Percentiles rank a stretch among this genome's conserved stretches.
Conservation (phyloP, 35 echinoderm and acorn worm species). For the Amphiura filiformis region DNA sequence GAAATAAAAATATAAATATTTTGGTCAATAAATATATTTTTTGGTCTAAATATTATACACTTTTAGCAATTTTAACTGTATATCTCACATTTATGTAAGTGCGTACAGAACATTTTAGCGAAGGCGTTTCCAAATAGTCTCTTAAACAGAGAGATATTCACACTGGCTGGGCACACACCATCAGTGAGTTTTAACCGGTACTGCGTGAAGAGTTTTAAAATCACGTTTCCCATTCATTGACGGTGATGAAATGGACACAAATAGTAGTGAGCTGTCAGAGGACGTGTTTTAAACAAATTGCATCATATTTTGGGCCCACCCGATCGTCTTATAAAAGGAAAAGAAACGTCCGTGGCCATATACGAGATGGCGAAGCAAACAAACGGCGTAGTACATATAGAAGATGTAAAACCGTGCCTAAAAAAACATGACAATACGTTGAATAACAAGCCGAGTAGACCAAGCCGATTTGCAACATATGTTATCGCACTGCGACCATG, state of each 20-base stretch:
- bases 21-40: not conserved
- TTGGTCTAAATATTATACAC: not conserved
- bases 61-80: not conserved
- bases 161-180: too few relatives aligned
- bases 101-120: not conserved
- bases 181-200: too few relatives aligned
- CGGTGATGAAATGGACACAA: not conserved
- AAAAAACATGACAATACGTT: not conserved
- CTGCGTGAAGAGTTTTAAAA: not conserved
- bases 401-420: not conserved
- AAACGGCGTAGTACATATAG: not conserved
- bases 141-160: too few relatives aligned
- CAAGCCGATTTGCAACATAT: not conserved
- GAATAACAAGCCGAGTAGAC: not conserved
- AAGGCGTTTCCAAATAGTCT: too few relatives aligned
- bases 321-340: not conserved
- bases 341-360: not conserved
- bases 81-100: not conserved
- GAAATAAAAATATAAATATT: not conserved
- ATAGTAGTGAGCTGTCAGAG: not conserved
- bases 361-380: not conserved
- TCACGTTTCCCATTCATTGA: not conserved
- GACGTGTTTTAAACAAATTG: not conserved
- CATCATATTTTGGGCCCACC: not conserved
- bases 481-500: conserved; percentile 68